phyloP scores from a whole-genome alignment of 2,797 vertebrate genomes.

The Peromyscus eremicus region DNA sequence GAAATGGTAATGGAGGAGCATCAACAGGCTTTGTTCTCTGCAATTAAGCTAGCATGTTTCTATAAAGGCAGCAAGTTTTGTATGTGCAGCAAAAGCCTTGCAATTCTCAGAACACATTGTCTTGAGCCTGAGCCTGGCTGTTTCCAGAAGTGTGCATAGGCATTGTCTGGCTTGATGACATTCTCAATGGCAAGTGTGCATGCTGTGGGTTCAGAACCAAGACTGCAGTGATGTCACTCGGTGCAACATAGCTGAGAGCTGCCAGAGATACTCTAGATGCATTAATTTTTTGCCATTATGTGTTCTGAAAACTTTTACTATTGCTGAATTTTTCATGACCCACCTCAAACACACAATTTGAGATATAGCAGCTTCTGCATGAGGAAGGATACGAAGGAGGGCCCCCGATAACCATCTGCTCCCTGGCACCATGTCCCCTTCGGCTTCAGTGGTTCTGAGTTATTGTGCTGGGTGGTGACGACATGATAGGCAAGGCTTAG shows the following conservation, averaged over 20 bases:
- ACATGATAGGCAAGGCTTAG: not conserved
- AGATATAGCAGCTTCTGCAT: not conserved
- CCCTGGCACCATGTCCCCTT: rapidly evolving
- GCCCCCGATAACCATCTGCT: not conserved
- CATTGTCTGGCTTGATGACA: not conserved
- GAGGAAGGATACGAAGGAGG: not conserved
- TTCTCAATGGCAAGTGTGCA: not conserved
- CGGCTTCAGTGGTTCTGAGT: not conserved
- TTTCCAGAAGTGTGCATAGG: not conserved
- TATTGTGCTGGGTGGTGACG: not conserved
- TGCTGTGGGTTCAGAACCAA: not conserved
- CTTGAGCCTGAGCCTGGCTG: not conserved
- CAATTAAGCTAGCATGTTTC: not conserved
- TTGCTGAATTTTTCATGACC: no score
- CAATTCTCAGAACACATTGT: not conserved
- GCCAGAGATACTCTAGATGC: not conserved
- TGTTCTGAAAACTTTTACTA: not conserved
- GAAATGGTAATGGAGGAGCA: not conserved
- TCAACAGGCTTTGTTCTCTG: not conserved
- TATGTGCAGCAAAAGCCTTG: not conserved
- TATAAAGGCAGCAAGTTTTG: not conserved
- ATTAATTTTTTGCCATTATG: not conserved
- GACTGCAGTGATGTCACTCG: not conserved
- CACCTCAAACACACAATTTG: not conserved
- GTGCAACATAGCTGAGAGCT: not conserved